Evolutionary conservation across 1,140 invertebrate genomes (phyloP).

Genomic region (Lucilia cuprina): DNA sequence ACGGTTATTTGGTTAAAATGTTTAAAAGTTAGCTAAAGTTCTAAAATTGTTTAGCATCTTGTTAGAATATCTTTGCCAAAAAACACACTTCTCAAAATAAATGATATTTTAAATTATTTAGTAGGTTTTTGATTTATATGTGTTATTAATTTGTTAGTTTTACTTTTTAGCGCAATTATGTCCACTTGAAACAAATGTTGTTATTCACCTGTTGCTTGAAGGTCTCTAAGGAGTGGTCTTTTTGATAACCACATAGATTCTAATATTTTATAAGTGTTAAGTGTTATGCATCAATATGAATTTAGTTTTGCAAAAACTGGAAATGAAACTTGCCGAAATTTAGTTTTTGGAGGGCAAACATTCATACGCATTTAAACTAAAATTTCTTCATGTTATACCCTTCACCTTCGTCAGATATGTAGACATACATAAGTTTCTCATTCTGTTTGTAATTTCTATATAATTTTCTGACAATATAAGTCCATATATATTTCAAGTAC

Average conservation of each 20-base stretch:
- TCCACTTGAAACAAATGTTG: neutral
- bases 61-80: slow-evolving; percentile 6
- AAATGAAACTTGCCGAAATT: too few relatives aligned
- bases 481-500: too few relatives aligned
- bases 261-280: too few relatives aligned
- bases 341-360: too few relatives aligned
- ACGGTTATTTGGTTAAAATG: neutral
- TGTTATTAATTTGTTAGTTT: neutral
- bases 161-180: neutral
- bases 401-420: too few relatives aligned
- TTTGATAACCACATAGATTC: neutral
- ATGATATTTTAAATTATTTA: neutral
- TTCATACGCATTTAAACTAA: too few relatives aligned
- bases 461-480: too few relatives aligned
- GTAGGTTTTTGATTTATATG: neutral
- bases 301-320: too few relatives aligned
- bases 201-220: neutral
- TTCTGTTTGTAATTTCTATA: too few relatives aligned
- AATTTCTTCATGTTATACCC: too few relatives aligned
- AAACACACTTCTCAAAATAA: neutral
- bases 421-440: too few relatives aligned
- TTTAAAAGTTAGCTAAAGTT: neutral
- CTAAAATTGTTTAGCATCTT: slow-evolving; percentile 6
- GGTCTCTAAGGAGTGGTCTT: neutral
- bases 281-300: too few relatives aligned